phyloP scores from a whole-genome alignment of 1,140 invertebrate genomes.

The Cydia fagiglandana region DNA sequence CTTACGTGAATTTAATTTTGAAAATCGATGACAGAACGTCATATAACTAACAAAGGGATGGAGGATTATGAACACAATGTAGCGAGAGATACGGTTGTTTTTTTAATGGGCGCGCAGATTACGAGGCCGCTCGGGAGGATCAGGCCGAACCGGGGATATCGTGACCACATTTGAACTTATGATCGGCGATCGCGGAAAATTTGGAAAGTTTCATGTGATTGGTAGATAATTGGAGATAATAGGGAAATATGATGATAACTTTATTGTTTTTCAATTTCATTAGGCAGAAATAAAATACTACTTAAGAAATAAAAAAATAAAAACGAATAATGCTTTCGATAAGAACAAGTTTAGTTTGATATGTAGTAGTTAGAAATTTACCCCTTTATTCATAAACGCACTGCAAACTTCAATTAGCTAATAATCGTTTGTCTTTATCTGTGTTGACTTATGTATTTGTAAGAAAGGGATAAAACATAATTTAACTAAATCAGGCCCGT shows the following conservation, averaged over 20 bases:
- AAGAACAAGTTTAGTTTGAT: too few species aligned
- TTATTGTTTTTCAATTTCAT: background rate
- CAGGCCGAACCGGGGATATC: constrained; percentile 51
- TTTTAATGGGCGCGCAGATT: constrained; percentile 43
- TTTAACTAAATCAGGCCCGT: too few species aligned
- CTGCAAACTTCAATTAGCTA: too few species aligned
- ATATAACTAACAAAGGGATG: constrained; percentile 57
- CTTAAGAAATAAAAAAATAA: too few species aligned
- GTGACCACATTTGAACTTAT: constrained; percentile 31
- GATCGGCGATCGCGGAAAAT: constrained; percentile 30
- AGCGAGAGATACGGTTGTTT: constrained; percentile 50
- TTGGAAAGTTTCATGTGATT: constrained; percentile 28
- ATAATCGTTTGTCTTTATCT: too few species aligned
- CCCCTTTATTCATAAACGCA: too few species aligned
- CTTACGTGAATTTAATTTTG: constrained; percentile 33
- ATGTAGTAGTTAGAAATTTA: too few species aligned
- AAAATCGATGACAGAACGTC: constrained; percentile 65
- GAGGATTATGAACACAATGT: constrained; percentile 58
- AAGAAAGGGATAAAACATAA: too few species aligned
- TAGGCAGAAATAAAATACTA: too few species aligned
- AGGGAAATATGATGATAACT: background rate
- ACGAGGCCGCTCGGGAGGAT: constrained; percentile 57
- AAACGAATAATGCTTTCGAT: too few species aligned
- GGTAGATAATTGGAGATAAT: constrained; percentile 4
- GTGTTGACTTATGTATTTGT: too few species aligned